Conservation (phyloP, 2,797 vertebrate species). For the Pantherophis vulpinus region DNA sequence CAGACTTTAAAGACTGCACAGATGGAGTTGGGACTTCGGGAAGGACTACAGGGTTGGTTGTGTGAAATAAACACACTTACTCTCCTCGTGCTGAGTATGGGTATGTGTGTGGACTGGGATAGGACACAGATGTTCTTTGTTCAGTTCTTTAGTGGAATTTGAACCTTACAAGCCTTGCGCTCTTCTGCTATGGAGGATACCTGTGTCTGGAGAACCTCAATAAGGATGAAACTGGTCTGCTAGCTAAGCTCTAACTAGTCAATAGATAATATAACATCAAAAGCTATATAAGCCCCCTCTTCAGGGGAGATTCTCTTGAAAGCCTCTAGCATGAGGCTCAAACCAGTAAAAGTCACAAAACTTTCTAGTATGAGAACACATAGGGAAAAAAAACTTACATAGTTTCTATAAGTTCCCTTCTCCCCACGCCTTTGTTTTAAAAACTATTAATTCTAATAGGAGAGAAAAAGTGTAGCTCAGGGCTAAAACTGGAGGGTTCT, state of each 20-base stretch:
- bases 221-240: background rate
- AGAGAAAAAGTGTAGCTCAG: too few species aligned
- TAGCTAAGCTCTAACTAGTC: background rate
- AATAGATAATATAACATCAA: background rate
- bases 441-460: too few species aligned
- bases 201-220: background rate
- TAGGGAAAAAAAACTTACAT: too few species aligned
- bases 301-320: background rate
- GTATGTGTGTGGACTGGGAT: too few species aligned
- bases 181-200: background rate
- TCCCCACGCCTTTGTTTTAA: too few species aligned
- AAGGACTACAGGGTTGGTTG: too few species aligned
- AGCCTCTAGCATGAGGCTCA: background rate
- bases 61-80: too few species aligned
- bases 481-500: background rate
- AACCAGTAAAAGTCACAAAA: background rate
- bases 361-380: too few species aligned
- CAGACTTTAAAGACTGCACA: too few species aligned
- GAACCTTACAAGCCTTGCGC: background rate
- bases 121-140: background rate
- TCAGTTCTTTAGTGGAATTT: background rate
- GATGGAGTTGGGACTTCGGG: too few species aligned
- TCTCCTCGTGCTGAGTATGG: too few species aligned
- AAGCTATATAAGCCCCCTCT: background rate
- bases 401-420: too few species aligned